phyloP scores from a whole-genome alignment of 1,140 invertebrate species.

The Zaprionus ghesquierei region DNA sequence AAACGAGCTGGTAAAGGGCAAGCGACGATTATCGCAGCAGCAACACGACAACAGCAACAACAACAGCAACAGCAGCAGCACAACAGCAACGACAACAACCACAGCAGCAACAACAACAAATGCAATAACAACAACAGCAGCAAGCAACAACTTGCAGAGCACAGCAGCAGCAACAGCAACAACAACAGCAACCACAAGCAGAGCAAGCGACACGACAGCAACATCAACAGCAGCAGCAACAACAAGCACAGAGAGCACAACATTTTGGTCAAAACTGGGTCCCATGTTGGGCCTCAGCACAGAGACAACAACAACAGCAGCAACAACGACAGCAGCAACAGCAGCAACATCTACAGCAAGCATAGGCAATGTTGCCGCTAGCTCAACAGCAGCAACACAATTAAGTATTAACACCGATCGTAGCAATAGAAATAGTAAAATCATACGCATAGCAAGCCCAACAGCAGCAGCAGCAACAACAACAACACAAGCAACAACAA shows the following conservation, averaged over 20 bases:
- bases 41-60: constrained; percentile 44
- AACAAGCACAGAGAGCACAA: constrained; percentile 24
- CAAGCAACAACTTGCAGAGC: constrained; percentile 9
- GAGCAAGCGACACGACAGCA: constrained; percentile 17
- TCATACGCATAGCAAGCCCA: constrained; percentile 58
- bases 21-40: constrained; percentile 35
- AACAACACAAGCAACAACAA: constrained; percentile 26
- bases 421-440: constrained; percentile 80
- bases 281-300: constrained; percentile 3
- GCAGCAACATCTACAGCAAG: constrained; percentile 14
- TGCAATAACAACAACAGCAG: constrained; percentile 12
- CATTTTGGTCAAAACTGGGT: constrained; percentile 24
- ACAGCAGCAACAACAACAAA: constrained; percentile 24
- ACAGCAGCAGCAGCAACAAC: constrained; percentile 11
- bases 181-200: constrained; percentile 19
- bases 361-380: neutral
- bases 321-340: constrained; percentile 24
- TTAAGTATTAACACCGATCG: constrained; percentile 70
- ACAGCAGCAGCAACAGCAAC: constrained; percentile 41
- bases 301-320: neutral
- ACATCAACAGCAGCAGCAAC: constrained; percentile 25
- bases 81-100: constrained; percentile 9
- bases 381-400: constrained; percentile 31
- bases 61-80: constrained; percentile 23
- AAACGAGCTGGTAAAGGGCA: constrained; percentile 76